phyloP scores from a whole-genome alignment of 2,888 invertebrate genomes.

The Xestia sexstrigata region DNA sequence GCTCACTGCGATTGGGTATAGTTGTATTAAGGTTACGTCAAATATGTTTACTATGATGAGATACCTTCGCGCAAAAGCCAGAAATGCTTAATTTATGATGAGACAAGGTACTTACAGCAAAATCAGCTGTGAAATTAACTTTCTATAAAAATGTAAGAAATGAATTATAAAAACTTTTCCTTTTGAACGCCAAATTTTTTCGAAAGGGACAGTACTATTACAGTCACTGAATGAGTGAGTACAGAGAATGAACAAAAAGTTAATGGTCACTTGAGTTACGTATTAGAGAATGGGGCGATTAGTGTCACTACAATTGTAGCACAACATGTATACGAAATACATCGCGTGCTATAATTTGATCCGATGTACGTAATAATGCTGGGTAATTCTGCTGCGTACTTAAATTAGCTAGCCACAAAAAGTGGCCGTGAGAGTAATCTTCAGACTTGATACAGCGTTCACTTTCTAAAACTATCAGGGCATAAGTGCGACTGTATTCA shows the following conservation, averaged over 20 bases:
- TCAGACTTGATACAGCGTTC: slow-evolving; percentile 68
- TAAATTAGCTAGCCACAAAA: slow-evolving; percentile 76
- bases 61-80: background rate
- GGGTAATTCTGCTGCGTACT: slow-evolving; percentile 69
- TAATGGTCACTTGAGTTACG: slow-evolving; percentile 74
- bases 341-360: slow-evolving; percentile 76
- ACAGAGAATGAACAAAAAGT: slow-evolving; percentile 72
- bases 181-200: background rate
- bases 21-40: slow-evolving; percentile 20
- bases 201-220: slow-evolving; percentile 72
- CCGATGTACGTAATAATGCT: slow-evolving; percentile 56
- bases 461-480: slow-evolving; percentile 78
- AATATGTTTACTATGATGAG: background rate
- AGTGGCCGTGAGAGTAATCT: slow-evolving; percentile 71
- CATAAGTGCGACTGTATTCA: slow-evolving; percentile 56
- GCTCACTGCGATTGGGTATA: slow-evolving; percentile 25
- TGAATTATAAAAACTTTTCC: background rate
- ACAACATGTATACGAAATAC: slow-evolving; percentile 72
- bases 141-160: no score
- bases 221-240: background rate
- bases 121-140: background rate
- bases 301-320: slow-evolving; percentile 81
- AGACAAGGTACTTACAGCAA: background rate
- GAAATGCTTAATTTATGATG: background rate
- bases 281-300: slow-evolving; percentile 76